phyloP scores from a whole-genome alignment of 1,140 invertebrate genomes.

The Archivesica marissinica region DNA sequence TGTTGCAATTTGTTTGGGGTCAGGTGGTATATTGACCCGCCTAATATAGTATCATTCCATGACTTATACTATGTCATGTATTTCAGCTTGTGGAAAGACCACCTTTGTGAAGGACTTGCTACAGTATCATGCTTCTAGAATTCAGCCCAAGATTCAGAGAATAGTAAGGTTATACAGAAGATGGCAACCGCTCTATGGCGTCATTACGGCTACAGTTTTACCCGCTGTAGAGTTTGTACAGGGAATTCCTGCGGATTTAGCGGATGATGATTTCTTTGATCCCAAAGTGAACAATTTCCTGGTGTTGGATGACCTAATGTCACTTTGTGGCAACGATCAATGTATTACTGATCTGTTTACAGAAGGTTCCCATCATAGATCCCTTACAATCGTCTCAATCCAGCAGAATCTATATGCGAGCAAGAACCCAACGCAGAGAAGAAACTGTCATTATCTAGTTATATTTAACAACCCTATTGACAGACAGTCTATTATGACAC shows the following conservation, averaged over 20 bases:
- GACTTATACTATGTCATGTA: too few species aligned
- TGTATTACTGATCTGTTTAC: too few species aligned
- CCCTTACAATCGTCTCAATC: neutral
- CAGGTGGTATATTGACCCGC: too few species aligned
- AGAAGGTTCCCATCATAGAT: conserved; percentile 47
- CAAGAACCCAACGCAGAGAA: conserved; percentile 41
- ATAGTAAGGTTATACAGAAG: conserved; percentile 54
- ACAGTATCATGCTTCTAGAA: neutral
- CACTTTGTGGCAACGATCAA: too few species aligned
- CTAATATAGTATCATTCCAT: too few species aligned
- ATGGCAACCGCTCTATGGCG: conserved; percentile 44
- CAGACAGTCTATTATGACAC: conserved; percentile 20
- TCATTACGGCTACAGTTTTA: neutral
- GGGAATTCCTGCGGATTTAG: conserved; percentile 31
- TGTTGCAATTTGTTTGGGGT: too few species aligned
- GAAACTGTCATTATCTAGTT: conserved; percentile 37
- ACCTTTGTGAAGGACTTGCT: conserved; percentile 22
- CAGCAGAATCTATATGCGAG: conserved; percentile 43
- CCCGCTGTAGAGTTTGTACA: conserved; percentile 30
- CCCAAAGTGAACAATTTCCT: conserved; percentile 27
- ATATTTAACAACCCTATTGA: conserved; percentile 37
- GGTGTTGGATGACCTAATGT: too few species aligned
- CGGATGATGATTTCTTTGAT: conserved; percentile 37
- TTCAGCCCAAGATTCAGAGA: conserved; percentile 19
- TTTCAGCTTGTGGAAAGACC: too few species aligned